Conservation (phyloP, 2,888 invertebrate genomes). For the Phyto melanocephala region DNA sequence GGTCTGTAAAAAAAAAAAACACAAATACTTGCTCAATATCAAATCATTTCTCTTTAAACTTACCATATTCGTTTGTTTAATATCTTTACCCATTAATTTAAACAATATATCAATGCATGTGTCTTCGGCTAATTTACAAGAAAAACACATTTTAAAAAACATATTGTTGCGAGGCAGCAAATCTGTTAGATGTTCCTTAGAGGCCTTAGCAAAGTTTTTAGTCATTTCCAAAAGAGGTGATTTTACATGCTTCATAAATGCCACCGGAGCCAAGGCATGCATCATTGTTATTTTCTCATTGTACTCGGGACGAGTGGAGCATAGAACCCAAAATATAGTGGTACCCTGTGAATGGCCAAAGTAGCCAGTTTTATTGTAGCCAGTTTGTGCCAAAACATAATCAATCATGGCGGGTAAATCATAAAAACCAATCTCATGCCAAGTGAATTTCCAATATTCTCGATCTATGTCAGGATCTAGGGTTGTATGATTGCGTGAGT, state of each 20-base stretch:
- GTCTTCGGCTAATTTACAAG: conserved; percentile 51
- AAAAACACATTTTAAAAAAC: conserved; percentile 61
- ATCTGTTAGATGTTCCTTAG: conserved; percentile 63
- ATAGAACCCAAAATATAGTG: conserved; percentile 63
- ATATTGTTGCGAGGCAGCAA: conserved; percentile 61
- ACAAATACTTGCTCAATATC: background rate
- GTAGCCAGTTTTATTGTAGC: conserved; percentile 59
- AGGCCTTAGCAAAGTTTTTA: conserved; percentile 25
- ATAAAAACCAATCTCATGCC: conserved; percentile 91
- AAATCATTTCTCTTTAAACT: background rate
- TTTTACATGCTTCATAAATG: conserved; percentile 79
- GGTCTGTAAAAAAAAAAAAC: conserved; percentile 47
- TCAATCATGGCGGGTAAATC: conserved; percentile 70
- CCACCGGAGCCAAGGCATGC: conserved; percentile 69
- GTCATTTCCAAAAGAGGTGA: conserved; percentile 71
- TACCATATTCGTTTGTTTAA: conserved; percentile 78
- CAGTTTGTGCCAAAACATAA: conserved; percentile 64
- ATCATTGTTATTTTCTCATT: conserved; percentile 67
- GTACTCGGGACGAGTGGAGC: conserved; percentile 65
- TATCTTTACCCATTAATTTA: conserved; percentile 79
- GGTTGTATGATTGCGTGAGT: conserved; percentile 68
- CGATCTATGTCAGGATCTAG: conserved; percentile 12
- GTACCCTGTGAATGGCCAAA: conserved; percentile 72
- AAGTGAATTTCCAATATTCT: conserved; percentile 80
- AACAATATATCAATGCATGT: conserved; percentile 77